phyloP scores from a whole-genome alignment of 2,797 vertebrate genomes.

The Percopsis omiscomaycus region DNA sequence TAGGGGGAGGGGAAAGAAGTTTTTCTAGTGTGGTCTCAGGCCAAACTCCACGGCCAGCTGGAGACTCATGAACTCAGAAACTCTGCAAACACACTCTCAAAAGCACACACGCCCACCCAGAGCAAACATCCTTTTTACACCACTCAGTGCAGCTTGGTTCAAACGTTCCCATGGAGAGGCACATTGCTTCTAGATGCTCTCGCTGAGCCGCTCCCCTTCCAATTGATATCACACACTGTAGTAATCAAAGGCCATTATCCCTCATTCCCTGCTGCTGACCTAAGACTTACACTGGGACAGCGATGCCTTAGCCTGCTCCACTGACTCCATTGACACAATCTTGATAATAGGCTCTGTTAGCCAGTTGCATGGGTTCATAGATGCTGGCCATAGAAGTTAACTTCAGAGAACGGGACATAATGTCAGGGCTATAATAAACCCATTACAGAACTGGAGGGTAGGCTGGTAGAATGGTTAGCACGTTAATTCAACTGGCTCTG shows the following conservation, averaged over 20 bases:
- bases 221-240: slow-evolving; percentile 45
- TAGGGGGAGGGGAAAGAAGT: neutral
- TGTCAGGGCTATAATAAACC: neutral
- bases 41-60: slow-evolving; percentile 38
- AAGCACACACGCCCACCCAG: slow-evolving; percentile 19
- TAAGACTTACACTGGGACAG: slow-evolving; percentile 33
- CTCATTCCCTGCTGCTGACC: slow-evolving; percentile 51
- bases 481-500: no score
- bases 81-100: slow-evolving; percentile 15
- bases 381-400: slow-evolving; percentile 13
- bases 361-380: slow-evolving; percentile 25
- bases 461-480: no score
- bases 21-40: slow-evolving; percentile 31
- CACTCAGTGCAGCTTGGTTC: slow-evolving; percentile 42
- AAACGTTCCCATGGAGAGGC: slow-evolving; percentile 39
- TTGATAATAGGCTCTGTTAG: slow-evolving; percentile 60
- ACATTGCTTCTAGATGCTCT: slow-evolving; percentile 22
- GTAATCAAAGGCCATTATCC: slow-evolving; percentile 39
- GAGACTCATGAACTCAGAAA: slow-evolving; percentile 28
- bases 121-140: slow-evolving; percentile 29
- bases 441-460: neutral
- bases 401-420: slow-evolving; percentile 1
- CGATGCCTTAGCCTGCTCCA: slow-evolving; percentile 48
- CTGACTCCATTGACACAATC: slow-evolving; percentile 55
- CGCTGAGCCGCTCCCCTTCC: slow-evolving; percentile 35